Base-by-base conservation (phyloP, 1,140 invertebrate species). In the Pseudoatta argentina region DNA sequence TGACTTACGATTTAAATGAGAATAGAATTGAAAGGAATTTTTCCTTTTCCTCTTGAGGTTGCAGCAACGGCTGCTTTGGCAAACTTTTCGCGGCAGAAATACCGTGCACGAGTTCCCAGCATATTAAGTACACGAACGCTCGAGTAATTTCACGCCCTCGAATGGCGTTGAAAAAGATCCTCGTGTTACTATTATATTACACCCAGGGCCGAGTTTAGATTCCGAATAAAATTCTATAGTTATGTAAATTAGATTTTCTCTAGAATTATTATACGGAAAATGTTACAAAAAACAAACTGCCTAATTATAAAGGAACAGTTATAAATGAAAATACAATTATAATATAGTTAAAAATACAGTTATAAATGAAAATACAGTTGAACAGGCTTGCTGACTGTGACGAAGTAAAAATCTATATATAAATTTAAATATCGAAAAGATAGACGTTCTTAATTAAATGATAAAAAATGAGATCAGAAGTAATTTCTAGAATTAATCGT, bases 1-100 rank as follows among this genome's bases (percentile, higher is more conserved):
- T 73, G 39, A 63, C 48, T 75, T 48, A 18, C 55, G 44, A 61
- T 83, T 83, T 64, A 61, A 83, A 63, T 61, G 69, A 73, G 57
- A 34, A 39, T 48, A 39, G 27, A 83, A 83, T 73, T 61, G 55
- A 75, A 75, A 44, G n/a, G 14, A 57, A 51, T 83, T 83, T 39
- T 73, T 83, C 1, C n/a, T 75, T 73, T 83, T 73, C 73, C 67
- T 82, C 24, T 14, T 2, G 79, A 51, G 57, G 16, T 30, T 53
- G 30, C 34, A 57, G 30, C 34, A 57, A 24, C 16, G 78, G n/a
- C 51, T 71, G 51, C 16, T 81, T 34, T 21, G 48, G n/a, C 39
- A 14, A 83, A 75, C 69, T 83, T 83, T 61, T 51, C 18, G 69
- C 39, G 24, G 51, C 10, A 30, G n/a, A 61, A 48, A 73, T 82